Conservation (phyloP, 2,113 vertebrate genomes). For the Plestiodon gilberti region DNA sequence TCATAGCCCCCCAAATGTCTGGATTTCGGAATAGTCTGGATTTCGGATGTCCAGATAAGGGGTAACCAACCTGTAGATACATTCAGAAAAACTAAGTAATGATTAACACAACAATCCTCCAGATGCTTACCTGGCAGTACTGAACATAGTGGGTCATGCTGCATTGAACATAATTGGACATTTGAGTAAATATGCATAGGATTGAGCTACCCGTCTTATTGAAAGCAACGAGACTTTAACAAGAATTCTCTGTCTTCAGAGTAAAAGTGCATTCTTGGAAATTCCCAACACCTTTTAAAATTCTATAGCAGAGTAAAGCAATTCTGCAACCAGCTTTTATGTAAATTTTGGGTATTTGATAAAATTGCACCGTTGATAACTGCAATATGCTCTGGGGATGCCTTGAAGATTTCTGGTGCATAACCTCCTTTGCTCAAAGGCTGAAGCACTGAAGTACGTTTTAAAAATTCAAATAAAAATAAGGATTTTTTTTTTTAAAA, state of each 20-base stretch:
- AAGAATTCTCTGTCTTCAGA: background rate
- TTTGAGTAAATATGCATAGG: background rate
- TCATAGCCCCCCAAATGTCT: too few species aligned
- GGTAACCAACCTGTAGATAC: too few species aligned
- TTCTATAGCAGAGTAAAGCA: background rate
- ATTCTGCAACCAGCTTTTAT: background rate
- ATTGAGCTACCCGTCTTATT: background rate
- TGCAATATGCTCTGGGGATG: background rate
- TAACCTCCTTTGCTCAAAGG: background rate
- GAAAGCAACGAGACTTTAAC: background rate
- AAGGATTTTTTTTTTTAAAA: background rate
- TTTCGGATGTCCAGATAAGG: too few species aligned
- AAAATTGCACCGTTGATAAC: background rate
- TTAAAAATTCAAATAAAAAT: background rate
- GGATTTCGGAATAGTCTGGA: too few species aligned
- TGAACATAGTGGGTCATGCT: too few species aligned
- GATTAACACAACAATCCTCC: too few species aligned
- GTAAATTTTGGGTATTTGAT: background rate
- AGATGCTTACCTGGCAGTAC: too few species aligned
- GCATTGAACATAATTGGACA: too few species aligned
- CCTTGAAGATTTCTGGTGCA: background rate
- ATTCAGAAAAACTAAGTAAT: too few species aligned
- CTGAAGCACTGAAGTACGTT: background rate
- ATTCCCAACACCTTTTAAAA: background rate
- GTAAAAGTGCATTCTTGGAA: background rate